A percentile compares a stretch with the other conserved stretches of the same genome.
Evolutionary conservation across 1,140 invertebrate genomes (phyloP).

Genomic region (Rhopalosiphum maidis): DNA sequence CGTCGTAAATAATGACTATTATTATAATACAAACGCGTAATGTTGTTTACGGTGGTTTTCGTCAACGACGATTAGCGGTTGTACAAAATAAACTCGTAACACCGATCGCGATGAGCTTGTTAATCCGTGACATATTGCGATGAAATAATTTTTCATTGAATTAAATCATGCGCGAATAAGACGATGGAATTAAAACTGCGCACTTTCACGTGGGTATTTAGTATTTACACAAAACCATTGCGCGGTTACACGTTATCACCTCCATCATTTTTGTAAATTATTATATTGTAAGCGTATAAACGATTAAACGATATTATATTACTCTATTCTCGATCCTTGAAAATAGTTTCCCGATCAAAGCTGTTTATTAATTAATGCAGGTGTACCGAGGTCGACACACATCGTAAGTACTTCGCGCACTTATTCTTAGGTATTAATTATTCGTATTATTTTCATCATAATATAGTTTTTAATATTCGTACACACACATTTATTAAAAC

Average conservation of each 20-base stretch:
- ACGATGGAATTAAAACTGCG: background rate
- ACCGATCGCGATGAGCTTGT: background rate
- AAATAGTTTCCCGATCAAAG: background rate
- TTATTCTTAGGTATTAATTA: too few species aligned
- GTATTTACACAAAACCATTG: background rate
- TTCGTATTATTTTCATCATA: too few species aligned
- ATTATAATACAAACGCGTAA: too few species aligned
- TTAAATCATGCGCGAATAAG: background rate
- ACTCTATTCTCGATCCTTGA: background rate
- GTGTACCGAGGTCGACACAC: background rate
- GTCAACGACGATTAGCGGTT: background rate
- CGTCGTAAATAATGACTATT: too few species aligned
- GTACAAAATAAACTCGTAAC: background rate
- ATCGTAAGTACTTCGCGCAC: background rate
- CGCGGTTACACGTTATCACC: too few species aligned
- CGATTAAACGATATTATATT: background rate
- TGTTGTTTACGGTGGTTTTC: background rate
- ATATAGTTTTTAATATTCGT: background rate
- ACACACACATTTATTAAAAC: background rate
- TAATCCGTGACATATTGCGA: background rate
- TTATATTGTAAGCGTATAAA: too few species aligned
- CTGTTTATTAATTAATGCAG: background rate
- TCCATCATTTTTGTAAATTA: too few species aligned
- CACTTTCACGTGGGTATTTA: background rate
- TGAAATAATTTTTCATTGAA: slow-evolving; percentile 18